Evolutionary conservation across 2,113 vertebrate genomes (phyloP), one percentile per base, ranked within the genome.

Genomic region (Jacana jacana): DNA sequence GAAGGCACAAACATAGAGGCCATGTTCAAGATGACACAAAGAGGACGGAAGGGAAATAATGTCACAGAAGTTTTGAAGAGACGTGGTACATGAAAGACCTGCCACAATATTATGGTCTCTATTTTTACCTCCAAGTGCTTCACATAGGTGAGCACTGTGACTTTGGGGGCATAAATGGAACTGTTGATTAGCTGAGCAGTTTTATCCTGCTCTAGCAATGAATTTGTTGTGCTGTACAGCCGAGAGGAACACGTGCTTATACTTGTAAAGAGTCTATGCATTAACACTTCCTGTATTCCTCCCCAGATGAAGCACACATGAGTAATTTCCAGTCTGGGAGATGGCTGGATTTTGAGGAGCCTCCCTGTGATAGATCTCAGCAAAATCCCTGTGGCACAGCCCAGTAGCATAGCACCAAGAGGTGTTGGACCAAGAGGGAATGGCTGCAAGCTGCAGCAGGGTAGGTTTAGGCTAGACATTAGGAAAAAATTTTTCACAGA

Each of bases 21-120:
- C 48, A 12, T 6, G 51, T 14, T 91, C 52, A 44, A 66, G 84
- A 58, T 81, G 94, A 89, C 82, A 85, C 77, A 94, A 93, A 52
- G 89, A 95, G 78, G 84, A 54, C 78, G 91, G 78, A 31, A 71
- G 14, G 25, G 39, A 96, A 91, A 60, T 10, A 40, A 39, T 3
- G 39, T 37, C 83, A 71, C 48, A n/a, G 22, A 49, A n/a, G 9
- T 54, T 82, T 25, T 30, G 13, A 85, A 51, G 52, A 57, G 54
- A 79, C 4, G 2, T 4, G 5, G 25, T 37, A 37, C 35, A 33
- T 30, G 77, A 71, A 95, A 60, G 82, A 58, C 60, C 46, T 75
- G 28, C 7, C 39, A 81, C 19, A 16, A 0, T 27, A 78, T 77
- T 85, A 77, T 81, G 27, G 7, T 35, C 31, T 54, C 46, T 11